A percentile compares a stretch with the other conserved stretches of the same genome.
These are phyloP conservation scores for Leptobrachium leishanense DNA, from an alignment of 2,113 vertebrate genomes.

Conservation along the genomic window DNA sequence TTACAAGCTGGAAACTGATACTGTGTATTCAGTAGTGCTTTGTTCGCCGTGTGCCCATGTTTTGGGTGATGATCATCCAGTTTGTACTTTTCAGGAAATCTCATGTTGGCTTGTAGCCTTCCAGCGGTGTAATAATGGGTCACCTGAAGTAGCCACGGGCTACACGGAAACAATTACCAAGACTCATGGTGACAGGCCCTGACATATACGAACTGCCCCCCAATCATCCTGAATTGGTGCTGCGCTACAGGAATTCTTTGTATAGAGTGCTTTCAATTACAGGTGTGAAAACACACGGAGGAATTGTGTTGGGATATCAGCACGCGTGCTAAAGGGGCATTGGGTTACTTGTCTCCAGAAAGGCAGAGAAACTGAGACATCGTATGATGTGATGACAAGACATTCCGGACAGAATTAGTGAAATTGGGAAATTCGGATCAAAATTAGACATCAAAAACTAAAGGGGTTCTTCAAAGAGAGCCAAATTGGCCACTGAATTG, in stretches of 20 bases:
- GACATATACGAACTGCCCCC: neutral
- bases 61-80: neutral
- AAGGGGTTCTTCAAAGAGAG: too few species aligned
- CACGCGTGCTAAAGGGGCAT: neutral
- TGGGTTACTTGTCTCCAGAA: neutral
- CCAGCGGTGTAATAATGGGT: neutral
- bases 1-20: too few species aligned
- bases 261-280: neutral
- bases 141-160: neutral
- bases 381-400: too few species aligned
- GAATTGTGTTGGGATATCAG: neutral
- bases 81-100: neutral
- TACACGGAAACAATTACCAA: conserved; percentile 1
- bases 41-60: too few species aligned
- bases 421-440: too few species aligned
- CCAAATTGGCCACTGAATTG: too few species aligned
- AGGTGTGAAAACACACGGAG: conserved; percentile 6
- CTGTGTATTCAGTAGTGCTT: too few species aligned
- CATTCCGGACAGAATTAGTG: too few species aligned
- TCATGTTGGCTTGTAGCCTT: neutral
- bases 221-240: neutral
- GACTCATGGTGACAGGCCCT: neutral
- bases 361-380: neutral
- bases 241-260: neutral
- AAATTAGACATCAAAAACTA: too few species aligned